These are phyloP conservation scores for Trachelus tabidus DNA, from an alignment of 2,888 invertebrate species.

Conservation along the genomic window DNA sequence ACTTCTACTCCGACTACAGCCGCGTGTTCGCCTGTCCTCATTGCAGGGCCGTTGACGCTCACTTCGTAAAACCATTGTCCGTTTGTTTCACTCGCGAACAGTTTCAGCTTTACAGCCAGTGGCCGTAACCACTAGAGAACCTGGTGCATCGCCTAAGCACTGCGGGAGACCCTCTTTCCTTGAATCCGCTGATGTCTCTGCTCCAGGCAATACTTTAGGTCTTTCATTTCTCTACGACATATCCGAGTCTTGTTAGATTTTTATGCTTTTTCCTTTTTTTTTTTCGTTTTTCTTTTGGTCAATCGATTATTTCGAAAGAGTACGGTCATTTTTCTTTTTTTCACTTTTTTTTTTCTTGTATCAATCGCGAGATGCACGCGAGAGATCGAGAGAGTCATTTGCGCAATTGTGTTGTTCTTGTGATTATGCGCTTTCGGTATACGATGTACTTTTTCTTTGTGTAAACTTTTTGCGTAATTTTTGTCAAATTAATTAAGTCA, in stretches of 20 bases:
- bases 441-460: neutral
- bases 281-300: neutral
- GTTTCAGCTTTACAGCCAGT: conserved; percentile 77
- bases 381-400: neutral
- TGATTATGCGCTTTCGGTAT: neutral
- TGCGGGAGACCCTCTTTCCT: conserved; percentile 48
- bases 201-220: conserved; percentile 44
- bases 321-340: neutral
- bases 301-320: neutral
- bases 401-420: neutral
- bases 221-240: neutral
- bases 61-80: conserved; percentile 92
- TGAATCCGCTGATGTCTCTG: conserved; percentile 55
- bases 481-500: neutral
- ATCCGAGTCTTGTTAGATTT: neutral
- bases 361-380: neutral
- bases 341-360: neutral
- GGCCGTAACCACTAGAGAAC: conserved; percentile 80
- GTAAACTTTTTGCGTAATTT: neutral
- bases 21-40: conserved; percentile 91
- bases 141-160: conserved; percentile 52
- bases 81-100: conserved; percentile 85
- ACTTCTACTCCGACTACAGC: conserved; percentile 95
- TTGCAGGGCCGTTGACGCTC: conserved; percentile 90
- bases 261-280: neutral